A percentile compares a stretch with the other conserved stretches of the same genome.
These are phyloP conservation scores for Napeogenes sylphis DNA, from an alignment of 2,888 invertebrate species.

Conservation along the genomic window DNA sequence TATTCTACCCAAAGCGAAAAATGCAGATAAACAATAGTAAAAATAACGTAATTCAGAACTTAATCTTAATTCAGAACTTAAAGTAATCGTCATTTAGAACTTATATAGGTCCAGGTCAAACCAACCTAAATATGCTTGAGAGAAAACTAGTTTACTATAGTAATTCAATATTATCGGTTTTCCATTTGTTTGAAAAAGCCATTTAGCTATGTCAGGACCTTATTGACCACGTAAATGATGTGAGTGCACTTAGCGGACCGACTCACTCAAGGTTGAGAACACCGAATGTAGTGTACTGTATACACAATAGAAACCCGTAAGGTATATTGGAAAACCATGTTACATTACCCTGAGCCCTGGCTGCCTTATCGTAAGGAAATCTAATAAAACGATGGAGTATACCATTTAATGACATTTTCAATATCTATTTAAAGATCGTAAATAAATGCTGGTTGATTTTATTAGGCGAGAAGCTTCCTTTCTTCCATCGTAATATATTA, in stretches of 20 bases:
- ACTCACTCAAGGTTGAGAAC: conserved; percentile 18
- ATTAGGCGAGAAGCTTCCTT: not conserved
- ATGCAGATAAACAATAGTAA: no score
- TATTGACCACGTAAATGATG: conserved; percentile 31
- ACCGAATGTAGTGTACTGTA: conserved; percentile 12
- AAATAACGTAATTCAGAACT: no score
- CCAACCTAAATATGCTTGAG: no score
- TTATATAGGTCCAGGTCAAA: no score
- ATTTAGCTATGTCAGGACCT: conserved; percentile 14
- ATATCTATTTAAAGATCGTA: conserved; percentile 9
- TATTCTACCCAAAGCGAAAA: no score
- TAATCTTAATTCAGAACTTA: no score
- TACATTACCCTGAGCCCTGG: conserved; percentile 23
- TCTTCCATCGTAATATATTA: not conserved
- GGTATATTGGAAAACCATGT: conserved; percentile 47
- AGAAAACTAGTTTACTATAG: conserved; percentile 1
- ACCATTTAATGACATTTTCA: conserved; percentile 24
- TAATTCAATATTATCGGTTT: conserved; percentile 18
- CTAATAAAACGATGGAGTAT: conserved; percentile 24
- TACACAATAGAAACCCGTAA: conserved; percentile 26
- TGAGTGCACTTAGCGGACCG: conserved; percentile 33
- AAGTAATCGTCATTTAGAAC: no score
- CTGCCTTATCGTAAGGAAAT: conserved; percentile 26
- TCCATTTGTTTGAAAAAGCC: conserved; percentile 10
- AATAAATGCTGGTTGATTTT: conserved; percentile 7